Conservation (phyloP, 2,797 vertebrate genomes). For the Melanogrammus aeglefinus region DNA sequence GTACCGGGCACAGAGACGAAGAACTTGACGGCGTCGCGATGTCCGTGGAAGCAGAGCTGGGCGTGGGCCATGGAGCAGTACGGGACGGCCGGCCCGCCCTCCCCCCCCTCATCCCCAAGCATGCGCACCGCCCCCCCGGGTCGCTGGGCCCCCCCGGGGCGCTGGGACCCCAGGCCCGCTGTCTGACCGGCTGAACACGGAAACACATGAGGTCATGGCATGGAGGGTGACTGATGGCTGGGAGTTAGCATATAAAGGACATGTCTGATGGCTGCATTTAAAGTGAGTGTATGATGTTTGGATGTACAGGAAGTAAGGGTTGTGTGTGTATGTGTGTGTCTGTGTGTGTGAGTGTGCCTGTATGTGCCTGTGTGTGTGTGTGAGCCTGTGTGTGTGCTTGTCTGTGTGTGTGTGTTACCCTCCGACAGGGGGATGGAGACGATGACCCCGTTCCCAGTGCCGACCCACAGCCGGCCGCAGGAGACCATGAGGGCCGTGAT, state of each 20-base stretch:
- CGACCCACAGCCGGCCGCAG: conserved; percentile 94
- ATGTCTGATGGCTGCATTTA: too few species aligned
- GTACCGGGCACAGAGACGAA: conserved; percentile 93
- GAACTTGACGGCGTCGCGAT: conserved; percentile 94
- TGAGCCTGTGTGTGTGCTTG: background rate
- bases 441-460: conserved; percentile 95
- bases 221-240: too few species aligned
- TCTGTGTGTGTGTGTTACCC: conserved; percentile 65
- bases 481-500: conserved; percentile 94
- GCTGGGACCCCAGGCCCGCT: conserved; percentile 57
- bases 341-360: background rate
- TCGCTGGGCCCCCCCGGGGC: conserved; percentile 63
- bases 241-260: too few species aligned
- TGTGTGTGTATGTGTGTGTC: too few species aligned
- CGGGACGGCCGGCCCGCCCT: conserved; percentile 79
- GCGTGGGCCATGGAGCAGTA: conserved; percentile 99
- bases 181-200: conserved; percentile 68
- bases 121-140: conserved; percentile 87
- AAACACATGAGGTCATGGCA: too few species aligned
- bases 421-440: conserved; percentile 97
- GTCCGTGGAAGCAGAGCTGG: conserved; percentile 96
- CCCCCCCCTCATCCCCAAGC: conserved; percentile 81
- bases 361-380: background rate
- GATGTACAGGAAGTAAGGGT: background rate
- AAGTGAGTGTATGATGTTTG: too few species aligned